Percentiles rank a stretch among this genome's conserved stretches.
phyloP scores from a whole-genome alignment of 2,797 vertebrate species.

The Carduelis carduelis region DNA sequence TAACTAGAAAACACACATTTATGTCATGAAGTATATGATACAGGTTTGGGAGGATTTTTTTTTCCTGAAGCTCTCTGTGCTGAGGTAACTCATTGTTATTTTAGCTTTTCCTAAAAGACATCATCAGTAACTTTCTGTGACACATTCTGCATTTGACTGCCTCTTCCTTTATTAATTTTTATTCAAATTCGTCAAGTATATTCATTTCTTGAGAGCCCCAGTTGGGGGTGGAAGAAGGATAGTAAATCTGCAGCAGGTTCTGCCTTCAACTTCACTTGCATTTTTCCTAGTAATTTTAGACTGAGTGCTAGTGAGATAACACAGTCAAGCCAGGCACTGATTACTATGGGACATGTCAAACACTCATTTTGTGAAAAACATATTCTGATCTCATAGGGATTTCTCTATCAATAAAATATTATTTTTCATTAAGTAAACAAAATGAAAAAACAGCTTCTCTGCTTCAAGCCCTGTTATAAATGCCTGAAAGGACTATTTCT shows the following conservation, averaged over 20 bases:
- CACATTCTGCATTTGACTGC: background rate
- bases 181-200: background rate
- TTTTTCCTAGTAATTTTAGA: background rate
- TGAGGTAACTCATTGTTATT: background rate
- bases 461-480: background rate
- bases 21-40: background rate
- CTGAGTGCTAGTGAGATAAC: background rate
- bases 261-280: background rate
- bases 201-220: background rate
- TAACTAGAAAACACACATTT: background rate
- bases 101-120: background rate
- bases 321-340: background rate
- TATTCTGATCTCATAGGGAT: background rate
- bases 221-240: background rate
- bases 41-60: background rate
- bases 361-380: background rate
- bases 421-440: background rate
- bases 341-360: background rate
- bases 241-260: background rate
- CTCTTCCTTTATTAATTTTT: background rate
- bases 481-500: background rate
- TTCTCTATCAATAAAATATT: background rate
- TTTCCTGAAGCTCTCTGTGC: background rate
- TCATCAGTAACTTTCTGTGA: background rate
- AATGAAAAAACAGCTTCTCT: background rate